Base-by-base conservation (phyloP, 2,888 invertebrate species). In the Drosophila bunnanda region DNA sequence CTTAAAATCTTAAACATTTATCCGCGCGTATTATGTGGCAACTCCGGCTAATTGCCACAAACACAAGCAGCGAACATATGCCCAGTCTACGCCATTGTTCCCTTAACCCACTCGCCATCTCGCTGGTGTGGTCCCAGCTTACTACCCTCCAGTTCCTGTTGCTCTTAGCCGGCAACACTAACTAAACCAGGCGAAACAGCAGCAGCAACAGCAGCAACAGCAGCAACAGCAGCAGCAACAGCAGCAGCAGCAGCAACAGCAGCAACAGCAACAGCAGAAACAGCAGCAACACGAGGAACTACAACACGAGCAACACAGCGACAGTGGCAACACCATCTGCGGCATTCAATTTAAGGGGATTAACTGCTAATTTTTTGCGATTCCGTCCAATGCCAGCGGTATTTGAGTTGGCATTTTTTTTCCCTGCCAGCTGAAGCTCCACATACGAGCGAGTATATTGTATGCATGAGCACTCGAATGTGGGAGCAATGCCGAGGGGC, bases 331-430 rank as follows among this genome's bases (percentile, higher is more conserved):
- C 89, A 80, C 81, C 90, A 90, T 86, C 88, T 86, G 88, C 73
- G 81, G 88, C 84, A 91, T 91, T 92, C 91, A 91, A 91, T 92
- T 91, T 90, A 82, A 91, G 85, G 90, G 88, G 91, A 92, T 91
- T 91, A 92, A 90, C 90, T 88, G 91, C 80, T 89, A 89, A 90
- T 89, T 92, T 89, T 86, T 86, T 84, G 79, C 87, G 76, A 89
- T 90, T 86, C 84, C 82, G 77, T 76, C 80, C 81, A 86, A 80
- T 87, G 88, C 79, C 82, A 83, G 67, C 76, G 57, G 72, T 59
- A 72, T 73, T 57, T 28, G 74, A 72, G 74, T 58, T 72, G 32
- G 50, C 48, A 53, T 64, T 72, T 50, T 60, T 60, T 54, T 64
- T 17, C 20, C 25, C n/a, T 17, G 6, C 6, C 10, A 20, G 55